These are phyloP conservation scores for Oedothorax gibbosus DNA, from an alignment of 1,140 invertebrate species.

Conservation along the genomic window DNA sequence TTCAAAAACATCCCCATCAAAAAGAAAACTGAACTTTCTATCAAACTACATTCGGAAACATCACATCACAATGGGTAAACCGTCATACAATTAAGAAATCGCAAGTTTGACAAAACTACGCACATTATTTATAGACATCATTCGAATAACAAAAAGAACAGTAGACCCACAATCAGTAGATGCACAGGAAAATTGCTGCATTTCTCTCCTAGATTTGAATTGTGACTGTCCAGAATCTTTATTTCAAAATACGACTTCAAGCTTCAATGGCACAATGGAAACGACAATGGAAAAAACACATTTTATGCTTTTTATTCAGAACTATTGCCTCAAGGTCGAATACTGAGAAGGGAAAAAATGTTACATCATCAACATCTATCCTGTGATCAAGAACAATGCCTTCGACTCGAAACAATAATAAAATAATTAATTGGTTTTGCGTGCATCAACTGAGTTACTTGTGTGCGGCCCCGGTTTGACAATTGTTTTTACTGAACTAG, in stretches of 20 bases:
- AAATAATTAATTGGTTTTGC: constrained; percentile 25
- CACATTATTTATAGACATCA: no score
- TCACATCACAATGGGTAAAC: no score
- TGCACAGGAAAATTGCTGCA: not conserved
- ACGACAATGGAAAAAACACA: constrained; percentile 18
- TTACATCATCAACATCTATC: not conserved
- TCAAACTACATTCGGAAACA: no score
- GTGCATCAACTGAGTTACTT: constrained; percentile 26
- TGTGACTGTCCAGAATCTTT: not conserved
- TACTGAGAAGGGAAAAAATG: not conserved
- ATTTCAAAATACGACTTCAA: constrained; percentile 38
- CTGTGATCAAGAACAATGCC: not conserved
- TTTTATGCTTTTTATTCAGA: constrained; percentile 26
- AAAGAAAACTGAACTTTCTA: no score
- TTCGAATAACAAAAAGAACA: no score
- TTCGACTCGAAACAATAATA: constrained; percentile 23
- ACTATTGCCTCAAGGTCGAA: constrained; percentile 26
- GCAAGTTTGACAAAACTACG: no score
- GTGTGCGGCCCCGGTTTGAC: constrained; percentile 7
- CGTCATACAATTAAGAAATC: no score
- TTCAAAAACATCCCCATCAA: no score
- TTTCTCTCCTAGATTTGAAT: not conserved
- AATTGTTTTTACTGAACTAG: constrained; percentile 17
- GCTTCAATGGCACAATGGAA: constrained; percentile 37
- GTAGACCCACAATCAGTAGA: not conserved